Evolutionary conservation across 2,888 invertebrate species (phyloP).

Genomic region (Agrilus cyanescens): DNA sequence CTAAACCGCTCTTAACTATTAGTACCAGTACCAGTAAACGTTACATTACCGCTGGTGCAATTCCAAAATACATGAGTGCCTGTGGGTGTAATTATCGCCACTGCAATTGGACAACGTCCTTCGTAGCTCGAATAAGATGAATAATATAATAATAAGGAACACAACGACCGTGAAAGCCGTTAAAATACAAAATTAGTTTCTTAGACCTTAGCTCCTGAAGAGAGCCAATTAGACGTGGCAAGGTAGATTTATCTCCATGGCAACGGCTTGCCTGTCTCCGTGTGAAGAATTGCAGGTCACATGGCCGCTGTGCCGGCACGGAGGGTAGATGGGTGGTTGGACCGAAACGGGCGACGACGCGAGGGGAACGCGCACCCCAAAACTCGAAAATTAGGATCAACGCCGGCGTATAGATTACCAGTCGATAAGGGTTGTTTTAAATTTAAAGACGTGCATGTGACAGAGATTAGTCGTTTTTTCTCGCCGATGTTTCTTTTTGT

Average conservation of each 20-base stretch:
- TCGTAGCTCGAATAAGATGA: too few species aligned
- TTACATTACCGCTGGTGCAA: too few species aligned
- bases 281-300: conserved; percentile 36
- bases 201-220: conserved; percentile 19
- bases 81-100: too few species aligned
- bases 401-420: conserved; percentile 25
- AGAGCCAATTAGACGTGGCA: conserved; percentile 38
- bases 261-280: conserved; percentile 35
- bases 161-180: too few species aligned
- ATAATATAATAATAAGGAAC: too few species aligned
- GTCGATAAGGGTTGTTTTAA: conserved; percentile 28
- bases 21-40: too few species aligned
- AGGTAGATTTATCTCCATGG: conserved; percentile 38
- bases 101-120: too few species aligned
- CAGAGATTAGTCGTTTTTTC: conserved; percentile 23
- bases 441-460: conserved; percentile 26
- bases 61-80: too few species aligned
- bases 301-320: conserved; percentile 24
- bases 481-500: conserved; percentile 6
- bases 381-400: conserved; percentile 15
- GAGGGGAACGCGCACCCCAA: conserved; percentile 8
- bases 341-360: conserved; percentile 11
- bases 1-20: too few species aligned
- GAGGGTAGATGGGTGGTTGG: conserved; percentile 8
- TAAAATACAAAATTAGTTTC: too few species aligned